phyloP scores from a whole-genome alignment of 2,888 invertebrate genomes.

The Diplolepis rosae region DNA sequence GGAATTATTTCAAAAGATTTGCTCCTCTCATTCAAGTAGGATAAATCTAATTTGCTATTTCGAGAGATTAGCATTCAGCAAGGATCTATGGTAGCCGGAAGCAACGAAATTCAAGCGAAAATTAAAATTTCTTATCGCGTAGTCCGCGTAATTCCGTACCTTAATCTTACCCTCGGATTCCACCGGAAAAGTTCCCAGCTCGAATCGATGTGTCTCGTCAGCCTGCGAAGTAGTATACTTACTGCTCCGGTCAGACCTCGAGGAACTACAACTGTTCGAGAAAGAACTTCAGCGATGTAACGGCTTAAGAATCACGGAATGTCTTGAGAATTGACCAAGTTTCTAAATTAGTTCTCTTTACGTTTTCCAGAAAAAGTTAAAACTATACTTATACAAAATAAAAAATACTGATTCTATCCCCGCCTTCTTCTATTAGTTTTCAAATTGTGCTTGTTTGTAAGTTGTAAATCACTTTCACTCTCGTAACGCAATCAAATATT shows the following conservation, averaged over 20 bases:
- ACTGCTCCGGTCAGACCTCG: conserved; percentile 19
- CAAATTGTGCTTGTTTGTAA: conserved; percentile 5
- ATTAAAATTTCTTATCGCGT: conserved; percentile 68
- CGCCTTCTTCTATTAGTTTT: not conserved
- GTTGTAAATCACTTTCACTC: conserved; percentile 11
- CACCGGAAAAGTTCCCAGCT: conserved; percentile 56
- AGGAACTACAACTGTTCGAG: conserved; percentile 30
- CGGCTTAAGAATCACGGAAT: conserved; percentile 17
- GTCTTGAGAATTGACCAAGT: conserved; percentile 1
- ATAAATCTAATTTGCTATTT: conserved; percentile 48
- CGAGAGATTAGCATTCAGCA: conserved; percentile 45
- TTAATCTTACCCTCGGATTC: conserved; percentile 62
- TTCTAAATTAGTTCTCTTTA: conserved; percentile 9
- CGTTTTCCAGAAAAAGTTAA: not conserved
- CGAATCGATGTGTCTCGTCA: conserved; percentile 63
- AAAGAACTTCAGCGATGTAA: conserved; percentile 36
- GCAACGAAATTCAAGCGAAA: conserved; percentile 56
- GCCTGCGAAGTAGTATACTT: conserved; percentile 29
- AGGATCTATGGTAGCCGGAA: conserved; percentile 44
- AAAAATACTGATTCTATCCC: not conserved
- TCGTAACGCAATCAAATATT: conserved; percentile 46
- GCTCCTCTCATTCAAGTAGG: conserved; percentile 44
- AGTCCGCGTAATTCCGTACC: conserved; percentile 56
- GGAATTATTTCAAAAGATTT: conserved; percentile 43
- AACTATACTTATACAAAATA: not conserved